Conservation (phyloP, 2,888 invertebrate species). For the Spisula subtruncata region DNA sequence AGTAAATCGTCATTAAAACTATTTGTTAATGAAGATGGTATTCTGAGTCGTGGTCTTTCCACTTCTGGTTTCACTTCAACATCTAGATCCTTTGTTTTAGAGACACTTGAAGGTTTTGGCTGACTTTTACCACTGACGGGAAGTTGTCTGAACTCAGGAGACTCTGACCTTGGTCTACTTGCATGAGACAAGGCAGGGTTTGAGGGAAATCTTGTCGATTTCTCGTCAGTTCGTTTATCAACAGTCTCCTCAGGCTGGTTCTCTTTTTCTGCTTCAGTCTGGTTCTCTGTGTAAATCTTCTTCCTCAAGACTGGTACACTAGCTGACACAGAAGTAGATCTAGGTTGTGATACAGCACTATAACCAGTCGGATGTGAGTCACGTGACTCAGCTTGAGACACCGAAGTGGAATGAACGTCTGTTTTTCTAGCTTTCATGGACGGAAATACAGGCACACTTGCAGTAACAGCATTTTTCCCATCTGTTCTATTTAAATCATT, state of each 20-base stretch:
- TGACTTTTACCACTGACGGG: background rate
- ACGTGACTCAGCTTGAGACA: background rate
- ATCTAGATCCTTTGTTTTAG: slow-evolving; percentile 64
- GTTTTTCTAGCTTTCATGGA: slow-evolving; percentile 34
- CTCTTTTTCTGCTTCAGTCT: slow-evolving; percentile 30
- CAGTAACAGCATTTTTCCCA: slow-evolving; percentile 67
- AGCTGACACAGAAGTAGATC: slow-evolving; percentile 64
- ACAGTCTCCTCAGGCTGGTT: slow-evolving; percentile 23
- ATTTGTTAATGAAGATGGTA: slow-evolving; percentile 67
- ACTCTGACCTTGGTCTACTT: slow-evolving; percentile 8
- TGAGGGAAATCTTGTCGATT: background rate
- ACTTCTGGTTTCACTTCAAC: slow-evolving; percentile 34
- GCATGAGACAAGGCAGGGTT: slow-evolving; percentile 18
- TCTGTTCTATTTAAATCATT: slow-evolving; percentile 83
- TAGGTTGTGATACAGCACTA: slow-evolving; percentile 36
- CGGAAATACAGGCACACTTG: slow-evolving; percentile 68
- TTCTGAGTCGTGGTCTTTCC: slow-evolving; percentile 38
- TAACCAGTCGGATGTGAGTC: background rate
- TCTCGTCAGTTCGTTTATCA: slow-evolving; percentile 28
- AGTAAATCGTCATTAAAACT: slow-evolving; percentile 82
- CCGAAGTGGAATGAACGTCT: slow-evolving; percentile 38
- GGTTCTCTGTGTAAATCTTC: slow-evolving; percentile 69
- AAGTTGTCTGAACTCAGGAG: background rate
- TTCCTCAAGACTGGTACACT: slow-evolving; percentile 72
- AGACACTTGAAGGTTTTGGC: slow-evolving; percentile 18